Conservation (phyloP, 2,888 invertebrate genomes). For the Lycophotia porphyrea region DNA sequence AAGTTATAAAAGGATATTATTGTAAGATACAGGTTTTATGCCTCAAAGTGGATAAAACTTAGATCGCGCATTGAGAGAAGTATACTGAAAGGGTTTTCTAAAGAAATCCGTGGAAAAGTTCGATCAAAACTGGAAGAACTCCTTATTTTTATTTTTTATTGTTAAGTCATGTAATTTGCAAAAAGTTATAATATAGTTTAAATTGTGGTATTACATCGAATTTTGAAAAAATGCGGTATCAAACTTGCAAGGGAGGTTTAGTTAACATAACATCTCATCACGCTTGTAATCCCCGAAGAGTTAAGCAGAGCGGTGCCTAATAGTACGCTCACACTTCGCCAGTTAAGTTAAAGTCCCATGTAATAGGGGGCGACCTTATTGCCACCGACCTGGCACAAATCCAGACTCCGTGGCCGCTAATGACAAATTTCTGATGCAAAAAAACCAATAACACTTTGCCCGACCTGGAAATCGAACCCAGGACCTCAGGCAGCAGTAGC, state of each 20-base stretch:
- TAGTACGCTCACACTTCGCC: background rate
- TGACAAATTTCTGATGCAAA: background rate
- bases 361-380: no score
- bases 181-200: background rate
- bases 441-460: background rate
- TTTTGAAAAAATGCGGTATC: no score
- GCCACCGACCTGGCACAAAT: no score
- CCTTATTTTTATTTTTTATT: background rate
- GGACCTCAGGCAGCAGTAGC: background rate
- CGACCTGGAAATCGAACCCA: background rate
- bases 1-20: constrained; percentile 6
- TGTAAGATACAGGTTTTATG: background rate
- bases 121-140: background rate
- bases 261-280: background rate
- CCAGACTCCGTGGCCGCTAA: background rate
- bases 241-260: no score
- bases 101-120: background rate
- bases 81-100: background rate
- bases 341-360: background rate
- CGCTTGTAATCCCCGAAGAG: background rate
- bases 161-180: no score
- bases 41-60: background rate
- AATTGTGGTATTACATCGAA: no score
- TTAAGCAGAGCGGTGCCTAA: background rate
- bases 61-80: background rate